Percentiles rank a stretch among this genome's conserved stretches.
These are phyloP conservation scores for Sarcophaga subvicina DNA, from an alignment of 2,888 invertebrate genomes.

Conservation along the genomic window DNA sequence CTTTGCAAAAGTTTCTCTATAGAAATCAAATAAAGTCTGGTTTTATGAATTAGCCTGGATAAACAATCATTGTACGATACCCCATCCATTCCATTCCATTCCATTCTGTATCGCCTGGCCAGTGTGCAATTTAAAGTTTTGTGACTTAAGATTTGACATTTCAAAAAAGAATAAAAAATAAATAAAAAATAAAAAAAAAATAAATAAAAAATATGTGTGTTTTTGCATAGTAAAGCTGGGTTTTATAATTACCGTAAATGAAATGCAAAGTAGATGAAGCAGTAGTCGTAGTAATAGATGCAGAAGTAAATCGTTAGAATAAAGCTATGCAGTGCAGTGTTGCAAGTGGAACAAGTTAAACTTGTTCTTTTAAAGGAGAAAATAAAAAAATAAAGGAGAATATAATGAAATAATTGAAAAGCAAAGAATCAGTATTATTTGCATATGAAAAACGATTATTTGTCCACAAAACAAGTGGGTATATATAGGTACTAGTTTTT, in stretches of 20 bases:
- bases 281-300: not conserved
- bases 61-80: slow-evolving; percentile 12
- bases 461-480: not conserved
- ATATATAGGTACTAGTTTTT: no score
- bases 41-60: slow-evolving; percentile 61
- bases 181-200: no score
- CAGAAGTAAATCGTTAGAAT: slow-evolving; percentile 45
- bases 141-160: slow-evolving; percentile 61
- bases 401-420: not conserved
- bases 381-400: no score
- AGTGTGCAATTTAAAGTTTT: slow-evolving; percentile 60
- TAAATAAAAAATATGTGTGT: not conserved
- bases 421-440: slow-evolving; percentile 21
- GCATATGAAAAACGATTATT: not conserved
- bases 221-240: slow-evolving; percentile 28
- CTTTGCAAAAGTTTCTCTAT: not conserved
- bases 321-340: not conserved
- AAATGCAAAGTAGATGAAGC: slow-evolving; percentile 42
- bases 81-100: not conserved
- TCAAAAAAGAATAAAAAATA: slow-evolving; percentile 2
- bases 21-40: slow-evolving; percentile 43
- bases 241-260: slow-evolving; percentile 64
- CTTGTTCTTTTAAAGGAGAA: slow-evolving; percentile 49
- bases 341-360: slow-evolving; percentile 47
- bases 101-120: not conserved